Percentiles rank a stretch among this genome's conserved stretches.
Evolutionary conservation across 2,113 vertebrate species (phyloP).

Genomic region (Tyto alba): DNA sequence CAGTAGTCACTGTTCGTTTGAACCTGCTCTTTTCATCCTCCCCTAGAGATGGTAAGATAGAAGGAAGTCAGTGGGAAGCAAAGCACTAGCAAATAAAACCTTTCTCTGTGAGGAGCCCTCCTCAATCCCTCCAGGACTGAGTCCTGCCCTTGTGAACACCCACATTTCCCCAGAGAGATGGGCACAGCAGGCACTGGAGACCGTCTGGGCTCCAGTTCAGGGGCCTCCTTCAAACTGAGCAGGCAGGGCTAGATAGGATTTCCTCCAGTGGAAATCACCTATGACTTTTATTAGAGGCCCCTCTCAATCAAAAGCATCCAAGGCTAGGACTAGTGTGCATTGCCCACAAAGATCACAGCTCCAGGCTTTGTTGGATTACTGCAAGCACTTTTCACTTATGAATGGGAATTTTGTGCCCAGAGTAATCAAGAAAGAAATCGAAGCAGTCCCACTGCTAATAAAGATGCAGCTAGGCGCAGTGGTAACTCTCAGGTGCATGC

Average conservation of each 20-base stretch:
- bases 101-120: background rate
- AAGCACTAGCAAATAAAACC: background rate
- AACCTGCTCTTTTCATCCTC: slow-evolving; percentile 81
- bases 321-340: background rate
- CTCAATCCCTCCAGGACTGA: background rate
- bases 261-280: background rate
- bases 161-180: background rate
- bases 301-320: background rate
- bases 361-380: background rate
- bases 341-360: background rate
- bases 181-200: background rate
- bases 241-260: background rate
- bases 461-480: background rate
- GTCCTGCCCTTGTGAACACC: background rate
- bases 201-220: background rate
- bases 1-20: slow-evolving; percentile 72
- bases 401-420: background rate
- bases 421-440: background rate
- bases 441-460: background rate
- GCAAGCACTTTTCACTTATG: background rate
- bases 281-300: background rate
- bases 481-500: background rate
- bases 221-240: background rate
- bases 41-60: slow-evolving; percentile 62
- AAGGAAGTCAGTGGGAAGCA: background rate